phyloP scores from a whole-genome alignment of 2,113 vertebrate species.

The Cardinalis cardinalis region DNA sequence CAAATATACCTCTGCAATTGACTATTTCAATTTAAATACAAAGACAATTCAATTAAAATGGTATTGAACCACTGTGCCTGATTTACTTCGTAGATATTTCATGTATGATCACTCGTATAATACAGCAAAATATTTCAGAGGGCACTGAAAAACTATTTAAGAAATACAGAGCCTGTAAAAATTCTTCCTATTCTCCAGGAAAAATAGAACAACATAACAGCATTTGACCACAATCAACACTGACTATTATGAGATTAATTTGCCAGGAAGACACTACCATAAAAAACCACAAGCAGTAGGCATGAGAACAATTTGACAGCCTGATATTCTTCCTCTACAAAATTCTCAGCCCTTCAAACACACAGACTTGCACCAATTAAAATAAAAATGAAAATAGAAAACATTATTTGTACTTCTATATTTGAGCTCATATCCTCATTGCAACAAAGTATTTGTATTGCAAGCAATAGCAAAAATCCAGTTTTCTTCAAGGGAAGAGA shows the following conservation, averaged over 20 bases:
- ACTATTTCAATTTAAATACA: slow-evolving; percentile 52
- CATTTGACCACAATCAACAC: neutral
- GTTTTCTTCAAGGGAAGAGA: neutral
- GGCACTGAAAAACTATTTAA: neutral
- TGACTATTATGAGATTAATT: neutral
- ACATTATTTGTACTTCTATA: neutral
- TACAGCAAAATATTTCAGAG: neutral
- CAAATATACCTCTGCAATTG: slow-evolving; percentile 35
- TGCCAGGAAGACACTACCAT: neutral
- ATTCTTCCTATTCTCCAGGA: neutral
- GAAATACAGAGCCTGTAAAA: neutral
- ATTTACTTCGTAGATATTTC: neutral
- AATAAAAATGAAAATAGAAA: neutral
- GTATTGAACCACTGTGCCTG: slow-evolving; percentile 42
- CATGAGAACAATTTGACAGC: neutral
- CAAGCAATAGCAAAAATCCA: neutral
- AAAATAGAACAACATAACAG: neutral
- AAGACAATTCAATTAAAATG: slow-evolving; percentile 51
- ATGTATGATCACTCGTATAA: neutral
- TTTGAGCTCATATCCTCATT: neutral
- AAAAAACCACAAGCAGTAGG: neutral
- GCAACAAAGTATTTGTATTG: neutral
- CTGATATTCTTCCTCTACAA: neutral
- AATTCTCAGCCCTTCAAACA: neutral
- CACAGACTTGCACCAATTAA: neutral